Evolutionary conservation across 2,888 invertebrate species (phyloP), one percentile per base, ranked within the genome.

Genomic region (Philopedon plagiatum): DNA sequence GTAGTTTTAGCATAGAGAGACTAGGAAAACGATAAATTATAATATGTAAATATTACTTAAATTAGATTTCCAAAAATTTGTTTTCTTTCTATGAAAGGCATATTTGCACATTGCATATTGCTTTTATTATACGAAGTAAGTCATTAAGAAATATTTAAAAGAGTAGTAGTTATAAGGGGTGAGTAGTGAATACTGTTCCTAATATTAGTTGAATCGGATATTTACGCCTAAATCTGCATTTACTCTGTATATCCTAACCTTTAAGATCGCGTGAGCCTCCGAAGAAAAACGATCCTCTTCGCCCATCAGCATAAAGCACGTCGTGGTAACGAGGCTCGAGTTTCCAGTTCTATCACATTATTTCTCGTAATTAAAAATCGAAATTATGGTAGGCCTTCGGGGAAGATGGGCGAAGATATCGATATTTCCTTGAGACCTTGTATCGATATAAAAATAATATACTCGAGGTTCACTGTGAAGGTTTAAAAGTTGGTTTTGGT

Each of bases 281-380:
- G 13, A 67, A 74, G 66, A 68, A 34, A 67, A 66, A 71, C 65
- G 71, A 58, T 69, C 70, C 70, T 65, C 69, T 70, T 71, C 73
- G 77, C 80, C 82, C 78, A 83, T 83, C 83, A 82, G 80, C 81
- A 80, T 84, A 82, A 84, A 82, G 76, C 81, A 81, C 77, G 76
- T 77, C 80, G 76, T 74, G 66, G 79, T 82, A 82, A 81, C 80
- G 80, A 81, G 82, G 80, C 77, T 82, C 81, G 78, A 78, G 80
- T 83, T 83, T 82, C 81, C 78, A 78, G 79, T 82, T 82, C 80
- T 82, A 81, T 81, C 82, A 81, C 80, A 82, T 84, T 81, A 83
- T 83, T 81, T 81, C 81, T 78, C 79, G 82, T 83, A 84, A 84
- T 84, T 84, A 84, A 84, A 75, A 75, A 75, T 71, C 71, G 67